Evolutionary conservation across 2,797 vertebrate genomes (phyloP).

Genomic region (Scomberomorus guttatus): DNA sequence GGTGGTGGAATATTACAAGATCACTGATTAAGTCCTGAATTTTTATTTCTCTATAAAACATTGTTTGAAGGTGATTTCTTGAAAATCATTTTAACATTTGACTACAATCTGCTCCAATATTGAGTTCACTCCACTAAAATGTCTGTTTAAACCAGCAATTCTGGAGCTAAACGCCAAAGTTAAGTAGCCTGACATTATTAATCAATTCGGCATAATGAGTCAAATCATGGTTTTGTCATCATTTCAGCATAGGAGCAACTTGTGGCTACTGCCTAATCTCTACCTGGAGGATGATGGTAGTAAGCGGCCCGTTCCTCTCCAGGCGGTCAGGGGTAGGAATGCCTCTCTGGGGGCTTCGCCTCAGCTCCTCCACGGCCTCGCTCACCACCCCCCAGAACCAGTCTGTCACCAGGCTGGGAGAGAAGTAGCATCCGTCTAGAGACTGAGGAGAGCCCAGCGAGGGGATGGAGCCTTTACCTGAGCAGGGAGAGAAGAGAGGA

Average conservation of each 20-base stretch:
- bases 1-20: neutral
- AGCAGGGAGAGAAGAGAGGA: fast-evolving
- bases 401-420: conserved; percentile 86
- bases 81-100: neutral
- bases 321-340: conserved; percentile 87
- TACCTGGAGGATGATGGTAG: conserved; percentile 88
- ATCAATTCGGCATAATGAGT: conserved; percentile 11
- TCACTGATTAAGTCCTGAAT: neutral
- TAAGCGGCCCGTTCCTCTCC: conserved; percentile 88
- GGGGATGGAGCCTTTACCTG: conserved; percentile 76
- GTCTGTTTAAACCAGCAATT: neutral
- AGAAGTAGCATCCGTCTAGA: conserved; percentile 89
- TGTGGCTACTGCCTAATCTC: neutral
- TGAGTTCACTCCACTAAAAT: conserved; percentile 11
- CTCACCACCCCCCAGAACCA: conserved; percentile 91
- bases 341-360: conserved; percentile 85
- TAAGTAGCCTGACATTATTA: conserved; percentile 1
- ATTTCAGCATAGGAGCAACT: neutral
- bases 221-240: neutral
- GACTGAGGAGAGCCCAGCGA: conserved; percentile 82
- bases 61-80: neutral
- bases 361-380: conserved; percentile 84
- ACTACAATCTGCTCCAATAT: neutral
- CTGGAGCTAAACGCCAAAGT: conserved; percentile 8
- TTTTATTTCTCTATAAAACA: neutral